A percentile compares a stretch with the other conserved stretches of the same genome.
Evolutionary conservation across 2,113 vertebrate species (phyloP).

Genomic region (Microtus ochrogaster): DNA sequence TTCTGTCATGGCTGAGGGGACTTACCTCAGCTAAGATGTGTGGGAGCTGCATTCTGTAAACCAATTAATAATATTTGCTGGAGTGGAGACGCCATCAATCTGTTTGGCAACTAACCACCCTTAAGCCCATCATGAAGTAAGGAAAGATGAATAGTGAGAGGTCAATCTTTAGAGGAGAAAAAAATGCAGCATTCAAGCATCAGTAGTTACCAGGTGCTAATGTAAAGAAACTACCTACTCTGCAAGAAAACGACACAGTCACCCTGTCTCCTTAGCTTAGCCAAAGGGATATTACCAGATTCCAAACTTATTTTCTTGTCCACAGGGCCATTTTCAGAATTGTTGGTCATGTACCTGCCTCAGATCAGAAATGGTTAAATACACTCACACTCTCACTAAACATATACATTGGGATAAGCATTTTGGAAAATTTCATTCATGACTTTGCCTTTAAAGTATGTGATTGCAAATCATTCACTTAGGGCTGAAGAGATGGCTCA

Average conservation of each 20-base stretch:
- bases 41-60: conserved; percentile 60
- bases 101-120: conserved; percentile 61
- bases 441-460: conserved; percentile 43
- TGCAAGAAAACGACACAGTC: conserved; percentile 40
- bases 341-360: neutral
- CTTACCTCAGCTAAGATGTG: conserved; percentile 48
- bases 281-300: neutral
- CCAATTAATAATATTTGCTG: conserved; percentile 77
- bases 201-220: conserved; percentile 13
- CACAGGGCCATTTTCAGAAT: neutral
- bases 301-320: neutral
- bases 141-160: conserved; percentile 44
- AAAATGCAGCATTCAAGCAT: neutral
- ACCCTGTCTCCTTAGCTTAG: conserved; percentile 5
- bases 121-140: conserved; percentile 18
- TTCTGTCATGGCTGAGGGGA: conserved; percentile 37
- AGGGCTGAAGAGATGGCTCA: neutral
- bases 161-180: neutral
- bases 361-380: conserved; percentile 8
- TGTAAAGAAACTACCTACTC: conserved; percentile 46
- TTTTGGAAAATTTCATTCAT: conserved; percentile 41
- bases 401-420: neutral
- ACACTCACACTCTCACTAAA: conserved; percentile 14
- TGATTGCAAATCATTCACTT: conserved; percentile 7
- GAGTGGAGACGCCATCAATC: conserved; percentile 65